Evolutionary conservation across 2,888 invertebrate genomes (phyloP), one percentile per base, ranked within the genome.

Genomic region (Sinotaia quadrata): DNA sequence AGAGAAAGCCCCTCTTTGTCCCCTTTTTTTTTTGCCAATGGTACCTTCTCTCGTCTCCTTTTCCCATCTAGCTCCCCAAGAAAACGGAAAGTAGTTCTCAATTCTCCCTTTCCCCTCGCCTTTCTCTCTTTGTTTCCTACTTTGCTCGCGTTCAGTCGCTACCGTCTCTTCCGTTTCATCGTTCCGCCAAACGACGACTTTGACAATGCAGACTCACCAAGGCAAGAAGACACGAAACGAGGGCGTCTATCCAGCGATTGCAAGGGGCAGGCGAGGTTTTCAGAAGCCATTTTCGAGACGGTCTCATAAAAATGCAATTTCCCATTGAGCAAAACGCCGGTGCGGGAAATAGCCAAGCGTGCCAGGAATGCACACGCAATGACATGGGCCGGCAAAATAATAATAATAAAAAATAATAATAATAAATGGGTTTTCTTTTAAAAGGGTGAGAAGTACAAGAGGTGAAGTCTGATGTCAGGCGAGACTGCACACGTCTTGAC

Each of bases 241-340:
- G n/a, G 29, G 5, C 59, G 41, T 44, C 59, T 37, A 58, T 41
- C 36, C 7, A 24, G 37, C 18, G n/a, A n/a, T 47, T 27, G 44
- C 31, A 59, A 21, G 47, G 47, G 59, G 29, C 24, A 37, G 37
- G 31, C 15, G 7, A 15, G 7, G 36, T n/a, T 49, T 52, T 51
- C 41, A 24, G 7, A 31, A 15, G 34, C 41, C 63, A 29, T 51
- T 36, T 49, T 37, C 58, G 52, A 62, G 54, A 12, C 63, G 31
- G 58, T 68, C 65, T 71, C 63, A 67, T 65, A 68, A 71, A 71
- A 71, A 68, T 71, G 71, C 71, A 71, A 71, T 71, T 69, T 72
- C 61, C 66, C 57, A 56, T 72, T 72, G 63, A 71, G 33, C 34
- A 36, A 63, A 62, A 58, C 54, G 57, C 54, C 59, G 44, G 58